Evolutionary conservation across 2,113 vertebrate genomes (phyloP).

Genomic region (Tauraco erythrolophus): DNA sequence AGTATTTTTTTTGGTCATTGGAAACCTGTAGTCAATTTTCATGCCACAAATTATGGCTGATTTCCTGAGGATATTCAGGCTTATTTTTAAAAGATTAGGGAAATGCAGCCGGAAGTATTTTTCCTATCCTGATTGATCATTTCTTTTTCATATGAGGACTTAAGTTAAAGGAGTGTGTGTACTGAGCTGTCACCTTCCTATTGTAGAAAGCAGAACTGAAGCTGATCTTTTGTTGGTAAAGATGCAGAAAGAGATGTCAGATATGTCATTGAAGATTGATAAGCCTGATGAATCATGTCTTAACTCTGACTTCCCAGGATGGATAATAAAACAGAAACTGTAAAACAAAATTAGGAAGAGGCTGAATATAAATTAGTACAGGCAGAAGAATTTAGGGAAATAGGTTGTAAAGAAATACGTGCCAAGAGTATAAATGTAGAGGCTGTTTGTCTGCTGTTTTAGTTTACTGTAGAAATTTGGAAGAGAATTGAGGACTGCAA

Average conservation of each 20-base stretch:
- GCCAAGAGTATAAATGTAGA: background rate
- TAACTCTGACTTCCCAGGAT: background rate
- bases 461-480: background rate
- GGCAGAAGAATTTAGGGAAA: background rate
- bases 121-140: background rate
- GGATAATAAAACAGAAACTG: background rate
- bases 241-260: background rate
- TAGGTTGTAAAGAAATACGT: background rate
- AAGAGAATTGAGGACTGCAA: background rate
- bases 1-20: background rate
- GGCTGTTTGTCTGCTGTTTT: background rate
- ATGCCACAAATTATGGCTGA: background rate
- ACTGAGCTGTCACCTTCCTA: background rate
- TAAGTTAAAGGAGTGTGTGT: background rate
- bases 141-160: background rate
- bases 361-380: background rate
- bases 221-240: background rate
- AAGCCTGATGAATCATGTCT: background rate
- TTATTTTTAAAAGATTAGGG: background rate
- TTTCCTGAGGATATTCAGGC: background rate
- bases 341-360: background rate
- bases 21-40: background rate
- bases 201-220: background rate
- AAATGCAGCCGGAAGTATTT: background rate
- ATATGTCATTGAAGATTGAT: background rate